A percentile compares a stretch with the other conserved stretches of the same genome.
Evolutionary conservation across 2,888 invertebrate genomes (phyloP).

Genomic region (Sminthurides aquaticus): DNA sequence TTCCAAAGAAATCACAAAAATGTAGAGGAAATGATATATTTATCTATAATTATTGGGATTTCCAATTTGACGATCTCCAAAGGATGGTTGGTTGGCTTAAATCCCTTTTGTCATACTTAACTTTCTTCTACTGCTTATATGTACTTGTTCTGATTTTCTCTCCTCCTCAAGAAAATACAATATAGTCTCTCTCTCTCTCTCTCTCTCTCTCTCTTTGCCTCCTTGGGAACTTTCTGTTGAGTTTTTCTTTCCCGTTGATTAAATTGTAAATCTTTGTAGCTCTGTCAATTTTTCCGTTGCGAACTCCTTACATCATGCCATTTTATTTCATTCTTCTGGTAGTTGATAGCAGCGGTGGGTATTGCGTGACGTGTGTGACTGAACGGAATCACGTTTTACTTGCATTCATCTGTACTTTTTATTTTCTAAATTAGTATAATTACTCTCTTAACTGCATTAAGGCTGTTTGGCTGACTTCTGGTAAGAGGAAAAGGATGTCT

Average conservation of each 20-base stretch:
- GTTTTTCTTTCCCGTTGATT: too few species aligned
- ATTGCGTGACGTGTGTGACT: background rate
- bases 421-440: background rate
- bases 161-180: background rate
- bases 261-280: too few species aligned
- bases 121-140: too few species aligned
- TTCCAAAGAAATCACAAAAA: too few species aligned
- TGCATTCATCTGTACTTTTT: background rate
- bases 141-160: too few species aligned
- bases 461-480: constrained; percentile 43
- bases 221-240: background rate
- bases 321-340: constrained; percentile 6
- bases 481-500: constrained; percentile 1
- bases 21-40: too few species aligned
- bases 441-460: constrained; percentile 17
- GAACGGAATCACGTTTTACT: background rate
- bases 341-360: constrained; percentile 1
- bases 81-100: too few species aligned
- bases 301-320: constrained; percentile 1
- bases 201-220: background rate
- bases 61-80: too few species aligned
- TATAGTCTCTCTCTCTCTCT: background rate
- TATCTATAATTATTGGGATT: too few species aligned
- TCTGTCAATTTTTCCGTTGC: background rate
- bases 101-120: too few species aligned